Conservation (phyloP, 1,140 invertebrate species). For the Bilobella aurantiaca region DNA sequence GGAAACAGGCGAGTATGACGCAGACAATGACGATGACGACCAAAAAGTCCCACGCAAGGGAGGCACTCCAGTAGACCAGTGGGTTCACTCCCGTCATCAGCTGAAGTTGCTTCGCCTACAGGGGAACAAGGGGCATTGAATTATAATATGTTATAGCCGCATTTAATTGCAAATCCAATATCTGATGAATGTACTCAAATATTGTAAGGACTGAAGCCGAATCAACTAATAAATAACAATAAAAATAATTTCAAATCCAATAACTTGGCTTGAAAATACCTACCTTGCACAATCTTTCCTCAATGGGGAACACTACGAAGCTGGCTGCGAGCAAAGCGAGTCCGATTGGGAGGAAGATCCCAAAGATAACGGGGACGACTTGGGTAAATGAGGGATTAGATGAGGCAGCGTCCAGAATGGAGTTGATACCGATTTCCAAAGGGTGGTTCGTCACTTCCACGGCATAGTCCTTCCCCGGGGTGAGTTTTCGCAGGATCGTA, state of each 20-base stretch:
- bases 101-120: conserved; percentile 55
- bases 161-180: too few relatives aligned
- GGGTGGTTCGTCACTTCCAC: conserved; percentile 55
- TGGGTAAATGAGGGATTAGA: too few relatives aligned
- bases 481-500: conserved; percentile 43
- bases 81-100: conserved; percentile 66
- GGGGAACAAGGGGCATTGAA: conserved; percentile 42
- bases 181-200: too few relatives aligned
- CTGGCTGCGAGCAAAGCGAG: conserved; percentile 58
- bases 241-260: too few relatives aligned
- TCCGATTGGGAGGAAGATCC: conserved; percentile 32
- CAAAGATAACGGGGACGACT: conserved; percentile 35
- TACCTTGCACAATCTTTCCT: conserved; percentile 45
- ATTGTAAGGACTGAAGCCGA: too few relatives aligned
- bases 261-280: too few relatives aligned
- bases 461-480: conserved; percentile 40
- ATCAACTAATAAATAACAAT: neutral
- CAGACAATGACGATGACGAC: conserved; percentile 50
- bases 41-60: conserved; percentile 61
- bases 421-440: conserved; percentile 5
- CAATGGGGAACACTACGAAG: conserved; percentile 58
- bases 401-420: too few relatives aligned
- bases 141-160: neutral
- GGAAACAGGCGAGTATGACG: neutral
- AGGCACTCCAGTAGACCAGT: conserved; percentile 57